These are phyloP conservation scores for Zaprionus kolodkinae DNA, from an alignment of 1,140 invertebrate species.

Conservation along the genomic window DNA sequence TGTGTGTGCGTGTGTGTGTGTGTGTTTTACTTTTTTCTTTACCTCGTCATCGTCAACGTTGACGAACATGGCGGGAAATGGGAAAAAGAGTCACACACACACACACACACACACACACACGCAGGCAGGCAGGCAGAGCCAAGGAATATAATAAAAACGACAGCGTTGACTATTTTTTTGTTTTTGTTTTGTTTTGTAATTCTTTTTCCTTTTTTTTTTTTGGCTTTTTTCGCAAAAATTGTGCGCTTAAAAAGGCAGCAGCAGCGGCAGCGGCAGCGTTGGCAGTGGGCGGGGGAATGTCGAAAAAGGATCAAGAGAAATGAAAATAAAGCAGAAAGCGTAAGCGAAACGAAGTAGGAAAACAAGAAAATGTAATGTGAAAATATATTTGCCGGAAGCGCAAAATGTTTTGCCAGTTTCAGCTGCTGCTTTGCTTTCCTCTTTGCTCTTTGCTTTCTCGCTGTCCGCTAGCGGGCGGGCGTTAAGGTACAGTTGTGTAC, in stretches of 20 bases:
- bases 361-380: conserved; percentile 58
- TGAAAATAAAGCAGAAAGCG: conserved; percentile 2
- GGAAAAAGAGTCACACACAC: conserved; percentile 13
- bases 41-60: conserved; percentile 24
- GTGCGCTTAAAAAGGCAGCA: conserved; percentile 46
- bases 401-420: conserved; percentile 64
- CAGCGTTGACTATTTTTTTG: conserved; percentile 52
- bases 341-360: conserved; percentile 4
- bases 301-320: conserved; percentile 34
- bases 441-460: conserved; percentile 12
- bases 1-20: not conserved
- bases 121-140: conserved; percentile 13
- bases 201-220: conserved; percentile 31
- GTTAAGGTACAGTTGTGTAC: conserved; percentile 60
- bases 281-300: conserved; percentile 7
- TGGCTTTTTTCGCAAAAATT: conserved; percentile 55
- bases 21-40: conserved; percentile 33
- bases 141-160: conserved; percentile 73
- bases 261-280: conserved; percentile 9
- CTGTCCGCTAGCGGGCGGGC: not conserved
- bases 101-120: conserved; percentile 12
- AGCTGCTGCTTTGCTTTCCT: conserved; percentile 12
- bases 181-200: conserved; percentile 31
- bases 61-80: conserved; percentile 29
- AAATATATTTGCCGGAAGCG: conserved; percentile 74